Percentiles rank a stretch among this genome's conserved stretches.
Conservation (phyloP, 2,888 invertebrate genomes). For the Melieria omissa region DNA sequence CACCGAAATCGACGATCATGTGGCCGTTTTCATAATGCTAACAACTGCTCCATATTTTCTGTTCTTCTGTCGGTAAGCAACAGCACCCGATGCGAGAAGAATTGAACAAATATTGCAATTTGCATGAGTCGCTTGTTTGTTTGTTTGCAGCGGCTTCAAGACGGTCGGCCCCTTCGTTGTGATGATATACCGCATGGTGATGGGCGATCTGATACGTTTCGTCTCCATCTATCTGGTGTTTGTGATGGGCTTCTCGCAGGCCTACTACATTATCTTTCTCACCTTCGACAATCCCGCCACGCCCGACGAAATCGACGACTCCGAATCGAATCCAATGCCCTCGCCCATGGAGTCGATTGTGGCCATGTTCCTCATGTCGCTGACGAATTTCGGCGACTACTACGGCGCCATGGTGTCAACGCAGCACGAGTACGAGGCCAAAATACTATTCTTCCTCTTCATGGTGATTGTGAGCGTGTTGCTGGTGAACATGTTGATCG, state of each 20-base stretch:
- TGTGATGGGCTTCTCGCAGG: slow-evolving; percentile 96
- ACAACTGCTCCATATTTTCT: slow-evolving; percentile 96
- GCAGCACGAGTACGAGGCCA: slow-evolving; percentile 88
- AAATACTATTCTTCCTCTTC: slow-evolving; percentile 94
- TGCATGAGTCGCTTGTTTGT: not conserved
- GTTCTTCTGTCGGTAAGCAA: slow-evolving; percentile 89
- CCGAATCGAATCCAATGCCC: slow-evolving; percentile 86
- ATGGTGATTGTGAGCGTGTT: slow-evolving; percentile 97
- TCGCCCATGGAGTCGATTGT: slow-evolving; percentile 94
- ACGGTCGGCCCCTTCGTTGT: slow-evolving; percentile 99
- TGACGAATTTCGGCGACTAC: slow-evolving; percentile 96
- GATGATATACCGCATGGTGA: slow-evolving; percentile 99
- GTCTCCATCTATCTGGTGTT: slow-evolving; percentile 97
- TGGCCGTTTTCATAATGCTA: slow-evolving; percentile 93
- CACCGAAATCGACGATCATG: slow-evolving; percentile 88
- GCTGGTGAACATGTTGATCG: slow-evolving; percentile 97
- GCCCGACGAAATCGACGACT: slow-evolving; percentile 84
- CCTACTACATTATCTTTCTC: slow-evolving; percentile 90
- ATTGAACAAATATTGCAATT: not conserved
- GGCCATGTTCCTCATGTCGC: slow-evolving; percentile 98
- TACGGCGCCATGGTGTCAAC: slow-evolving; percentile 91
- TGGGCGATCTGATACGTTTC: slow-evolving; percentile 94
- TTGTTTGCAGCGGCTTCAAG: slow-evolving; percentile 86
- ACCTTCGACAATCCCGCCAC: slow-evolving; percentile 88
- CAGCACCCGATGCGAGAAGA: not conserved